A percentile compares a stretch with the other conserved stretches of the same genome.
These are phyloP conservation scores for Lineus longissimus DNA, from an alignment of 1,140 invertebrate genomes.

Conservation along the genomic window DNA sequence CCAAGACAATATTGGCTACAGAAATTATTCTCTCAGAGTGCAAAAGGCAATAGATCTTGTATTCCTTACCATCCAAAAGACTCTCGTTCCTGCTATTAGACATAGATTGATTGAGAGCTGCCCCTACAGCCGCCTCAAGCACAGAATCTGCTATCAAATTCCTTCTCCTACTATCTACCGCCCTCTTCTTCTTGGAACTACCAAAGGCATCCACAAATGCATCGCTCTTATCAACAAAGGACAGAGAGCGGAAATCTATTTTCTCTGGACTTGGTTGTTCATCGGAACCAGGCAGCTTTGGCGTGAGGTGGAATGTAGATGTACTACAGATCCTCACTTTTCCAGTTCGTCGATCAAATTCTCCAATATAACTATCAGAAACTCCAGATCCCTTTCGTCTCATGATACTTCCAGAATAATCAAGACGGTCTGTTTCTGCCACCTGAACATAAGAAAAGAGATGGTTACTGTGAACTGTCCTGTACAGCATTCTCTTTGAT, in stretches of 20 bases:
- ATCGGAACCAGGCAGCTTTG: constrained; percentile 17
- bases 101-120: constrained; percentile 9
- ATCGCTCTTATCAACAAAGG: background rate
- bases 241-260: background rate
- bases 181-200: constrained; percentile 23
- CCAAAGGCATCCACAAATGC: constrained; percentile 24
- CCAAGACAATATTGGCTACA: too few species aligned
- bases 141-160: constrained; percentile 17
- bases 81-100: too few species aligned
- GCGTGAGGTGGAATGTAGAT: constrained; percentile 24
- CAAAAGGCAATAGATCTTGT: too few species aligned
- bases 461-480: background rate
- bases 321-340: constrained; percentile 27
- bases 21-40: too few species aligned
- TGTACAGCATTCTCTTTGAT: too few species aligned
- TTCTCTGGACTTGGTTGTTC: too few species aligned
- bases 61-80: too few species aligned
- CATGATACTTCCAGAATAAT: too few species aligned
- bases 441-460: background rate
- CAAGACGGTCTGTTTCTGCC: too few species aligned
- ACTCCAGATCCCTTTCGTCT: background rate
- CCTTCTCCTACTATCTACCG: constrained; percentile 18
- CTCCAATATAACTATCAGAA: constrained; percentile 22
- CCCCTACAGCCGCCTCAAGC: constrained; percentile 16
- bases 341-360: constrained; percentile 17